Evolutionary conservation across 2,888 invertebrate genomes (phyloP), one percentile per base, ranked within the genome.

Genomic region (Allolobophora icterica): DNA sequence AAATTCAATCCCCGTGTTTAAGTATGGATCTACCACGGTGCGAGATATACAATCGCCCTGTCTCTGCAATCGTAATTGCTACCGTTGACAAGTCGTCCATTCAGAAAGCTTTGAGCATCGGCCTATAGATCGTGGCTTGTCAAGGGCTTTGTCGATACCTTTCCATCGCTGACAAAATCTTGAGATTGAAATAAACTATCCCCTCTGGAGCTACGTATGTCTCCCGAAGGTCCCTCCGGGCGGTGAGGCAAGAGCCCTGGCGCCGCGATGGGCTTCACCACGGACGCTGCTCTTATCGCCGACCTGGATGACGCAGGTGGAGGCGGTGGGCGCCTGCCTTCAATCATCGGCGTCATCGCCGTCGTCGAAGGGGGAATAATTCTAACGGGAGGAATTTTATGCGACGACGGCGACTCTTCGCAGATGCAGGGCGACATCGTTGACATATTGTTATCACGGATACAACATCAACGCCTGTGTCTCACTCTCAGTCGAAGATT

Each of bases 261-360:
- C 71, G 71, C 71, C 71, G n/a, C 71, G 71, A 71, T 30, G 71
- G 71, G 30, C 71, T n/a, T 71, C 30, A 71, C 52, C 71, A 11
- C 30, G 71, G n/a, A 71, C 71, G 71, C 71, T 71, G 71, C 71
- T 71, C 71, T 71, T 71, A 71, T n/a, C 71, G 71, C n/a, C n/a
- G n/a, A 71, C 71, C 30, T n/a, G 8, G 6, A 71, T 71, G n/a
- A 30, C 6, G 71, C 71, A 71, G n/a, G n/a, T 1, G 71, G 71
- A 6, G 30, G 71, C n/a, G 30, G 71, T 1, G 8, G n/a, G 71
- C 71, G 71, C n/a, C 71, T 71, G 71, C 71, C 30, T 71, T 71
- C 71, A n/a, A 71, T 71, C 71, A 71, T 71, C 71, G n/a, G n/a
- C n/a, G 8, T 30, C 71, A 17, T 71, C 71, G n/a, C 5, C 71